phyloP scores from a whole-genome alignment of 64 coral and sea anemone species.

The Orbicella faveolata region DNA sequence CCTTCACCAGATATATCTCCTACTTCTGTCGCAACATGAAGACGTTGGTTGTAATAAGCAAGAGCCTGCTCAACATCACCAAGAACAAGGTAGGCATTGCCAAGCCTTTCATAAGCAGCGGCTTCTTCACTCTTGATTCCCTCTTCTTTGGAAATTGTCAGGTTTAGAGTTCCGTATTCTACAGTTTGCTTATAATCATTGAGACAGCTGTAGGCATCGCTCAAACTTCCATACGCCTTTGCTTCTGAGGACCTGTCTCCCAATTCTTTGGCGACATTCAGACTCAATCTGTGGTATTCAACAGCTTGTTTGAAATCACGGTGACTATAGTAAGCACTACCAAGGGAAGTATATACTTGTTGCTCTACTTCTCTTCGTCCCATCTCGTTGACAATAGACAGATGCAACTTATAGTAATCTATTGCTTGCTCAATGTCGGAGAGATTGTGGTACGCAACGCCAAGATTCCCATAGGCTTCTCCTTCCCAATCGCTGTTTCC shows the following conservation, averaged over 20 bases:
- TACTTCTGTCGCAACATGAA: background rate
- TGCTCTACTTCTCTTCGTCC: background rate
- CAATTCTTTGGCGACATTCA: background rate
- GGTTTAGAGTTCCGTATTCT: background rate
- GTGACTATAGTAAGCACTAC: background rate
- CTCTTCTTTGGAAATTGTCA: background rate
- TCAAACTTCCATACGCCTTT: background rate
- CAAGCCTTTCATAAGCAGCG: background rate
- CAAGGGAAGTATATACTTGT: slow-evolving; percentile 5
- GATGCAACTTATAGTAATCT: background rate
- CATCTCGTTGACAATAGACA: background rate
- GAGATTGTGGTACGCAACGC: background rate
- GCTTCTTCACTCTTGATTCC: background rate
- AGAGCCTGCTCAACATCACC: background rate
- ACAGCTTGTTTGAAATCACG: background rate
- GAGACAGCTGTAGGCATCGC: background rate
- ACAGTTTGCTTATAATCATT: background rate
- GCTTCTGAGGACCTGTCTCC: background rate
- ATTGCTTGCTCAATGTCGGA: background rate
- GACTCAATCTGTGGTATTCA: background rate
- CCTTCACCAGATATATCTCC: background rate
- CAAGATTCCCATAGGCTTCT: background rate
- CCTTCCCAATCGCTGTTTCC: background rate
- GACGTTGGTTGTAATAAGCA: background rate
- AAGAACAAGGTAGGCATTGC: background rate